phyloP scores from a whole-genome alignment of 2,113 vertebrate genomes.

The Semicossyphus pulcher region DNA sequence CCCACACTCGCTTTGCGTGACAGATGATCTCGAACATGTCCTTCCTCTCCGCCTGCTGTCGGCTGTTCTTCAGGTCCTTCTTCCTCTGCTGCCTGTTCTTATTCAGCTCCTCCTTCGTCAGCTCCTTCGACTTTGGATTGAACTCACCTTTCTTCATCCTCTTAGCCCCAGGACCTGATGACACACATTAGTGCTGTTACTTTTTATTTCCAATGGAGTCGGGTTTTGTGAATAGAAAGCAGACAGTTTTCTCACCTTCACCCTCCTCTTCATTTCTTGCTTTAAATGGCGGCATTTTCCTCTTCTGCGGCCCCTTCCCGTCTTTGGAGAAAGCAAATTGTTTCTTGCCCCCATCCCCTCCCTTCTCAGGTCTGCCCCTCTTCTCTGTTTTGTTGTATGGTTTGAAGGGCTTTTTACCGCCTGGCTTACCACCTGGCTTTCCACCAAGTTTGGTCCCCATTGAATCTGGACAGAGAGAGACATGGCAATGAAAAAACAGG shows the following conservation, averaged over 20 bases:
- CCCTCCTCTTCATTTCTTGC: constrained; percentile 6
- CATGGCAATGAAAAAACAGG: not conserved
- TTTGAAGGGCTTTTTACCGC: constrained; percentile 76
- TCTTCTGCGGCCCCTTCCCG: constrained; percentile 45
- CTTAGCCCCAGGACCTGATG: constrained; percentile 84
- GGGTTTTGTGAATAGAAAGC: not conserved
- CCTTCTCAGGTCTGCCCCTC: constrained; percentile 53
- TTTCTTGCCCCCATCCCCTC: constrained; percentile 49
- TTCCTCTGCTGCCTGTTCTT: constrained; percentile 88
- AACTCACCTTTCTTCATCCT: constrained; percentile 89
- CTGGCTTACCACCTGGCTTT: constrained; percentile 40
- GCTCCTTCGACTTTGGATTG: constrained; percentile 87
- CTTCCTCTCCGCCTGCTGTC: constrained; percentile 87
- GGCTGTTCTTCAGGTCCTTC: constrained; percentile 90
- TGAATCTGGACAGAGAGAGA: constrained; percentile 54
- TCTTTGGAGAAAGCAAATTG: constrained; percentile 58
- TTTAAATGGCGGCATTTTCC: constrained; percentile 32
- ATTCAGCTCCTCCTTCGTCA: constrained; percentile 90
- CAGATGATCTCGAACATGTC: constrained; percentile 89
- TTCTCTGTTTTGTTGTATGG: constrained; percentile 60
- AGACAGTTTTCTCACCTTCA: constrained; percentile 39
- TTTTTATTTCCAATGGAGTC: not conserved
- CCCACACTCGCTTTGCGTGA: constrained; percentile 92
- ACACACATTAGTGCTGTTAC: not conserved
- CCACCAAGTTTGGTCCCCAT: constrained; percentile 56